Evolutionary conservation across 1,140 invertebrate species (phyloP), one percentile per base, ranked within the genome.

Genomic region (Schlechtendalia chinensis): DNA sequence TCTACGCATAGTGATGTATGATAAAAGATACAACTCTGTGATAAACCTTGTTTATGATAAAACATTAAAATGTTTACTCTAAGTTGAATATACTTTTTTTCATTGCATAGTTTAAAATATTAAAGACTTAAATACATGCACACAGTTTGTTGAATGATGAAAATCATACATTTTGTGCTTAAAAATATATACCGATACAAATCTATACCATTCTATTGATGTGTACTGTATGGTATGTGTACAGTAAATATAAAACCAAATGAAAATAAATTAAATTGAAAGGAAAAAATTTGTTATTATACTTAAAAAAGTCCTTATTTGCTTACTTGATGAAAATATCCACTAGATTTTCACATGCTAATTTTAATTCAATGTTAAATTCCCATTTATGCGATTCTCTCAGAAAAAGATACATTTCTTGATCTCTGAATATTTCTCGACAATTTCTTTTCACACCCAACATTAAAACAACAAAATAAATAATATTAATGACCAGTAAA

Each of bases 301-400:
- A n/a, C n/a, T n/a, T n/a, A n/a, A n/a, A n/a, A n/a, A n/a, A n/a
- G n/a, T n/a, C 1, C 10, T n/a, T 27, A 24, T 24, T 14, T 32
- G 29, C 81, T 83, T 86, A 92, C 90, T 89, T 91, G 77, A 97
- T 96, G 58, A 97, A 86, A 83, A 97, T 91, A 84, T 97, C 93
- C 1, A 97, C 92, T 39, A 97, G 88, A 87, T 97, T 94, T 87
- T 96, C 94, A 86, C 91, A 95, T 8, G 90, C 91, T 32, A 91
- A 85, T 69, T 91, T 86, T 17, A 88, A 90, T 67, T 86, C 87
- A 16, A 88, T 86, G 83, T 94, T 89, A 54, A 88, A 88, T 85
- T 97, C 96, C 92, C 92, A 95, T 85, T 96, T 96, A 84, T 97
- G 94, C 53, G 93, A 90, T 85, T 98, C 96, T 58, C 95, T 86